Percentiles rank a stretch among this genome's conserved stretches.
Evolutionary conservation across 1,140 invertebrate species (phyloP).

Genomic region (Drosophila bocqueti): DNA sequence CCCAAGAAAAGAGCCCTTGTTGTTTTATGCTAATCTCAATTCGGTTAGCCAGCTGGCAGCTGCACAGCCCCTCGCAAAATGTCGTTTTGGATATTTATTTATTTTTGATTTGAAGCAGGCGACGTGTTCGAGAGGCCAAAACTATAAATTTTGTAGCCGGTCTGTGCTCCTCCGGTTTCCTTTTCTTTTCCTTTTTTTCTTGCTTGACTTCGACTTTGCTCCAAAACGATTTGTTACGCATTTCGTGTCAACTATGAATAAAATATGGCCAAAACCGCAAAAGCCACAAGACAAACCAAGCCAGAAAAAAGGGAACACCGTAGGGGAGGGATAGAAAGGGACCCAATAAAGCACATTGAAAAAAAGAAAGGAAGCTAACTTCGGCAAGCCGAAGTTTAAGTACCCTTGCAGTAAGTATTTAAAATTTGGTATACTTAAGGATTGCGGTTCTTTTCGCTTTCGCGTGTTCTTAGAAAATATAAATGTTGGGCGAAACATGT

Average conservation of each 20-base stretch:
- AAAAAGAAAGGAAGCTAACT: neutral
- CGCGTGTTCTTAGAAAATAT: no score
- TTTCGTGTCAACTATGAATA: constrained; percentile 83
- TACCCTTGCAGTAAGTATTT: no score
- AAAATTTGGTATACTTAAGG: no score
- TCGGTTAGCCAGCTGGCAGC: neutral
- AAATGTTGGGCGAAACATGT: no score
- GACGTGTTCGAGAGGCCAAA: constrained; percentile 58
- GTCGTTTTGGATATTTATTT: constrained; percentile 75
- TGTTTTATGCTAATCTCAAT: constrained; percentile 24
- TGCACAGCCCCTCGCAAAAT: constrained; percentile 22
- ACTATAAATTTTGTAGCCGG: constrained; percentile 75
- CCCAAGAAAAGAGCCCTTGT: neutral
- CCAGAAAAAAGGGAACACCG: constrained; percentile 16
- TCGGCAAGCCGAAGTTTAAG: no score
- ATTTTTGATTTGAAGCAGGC: constrained; percentile 73
- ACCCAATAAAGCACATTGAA: constrained; percentile 25
- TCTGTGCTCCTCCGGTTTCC: constrained; percentile 31
- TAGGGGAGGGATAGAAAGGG: constrained; percentile 1
- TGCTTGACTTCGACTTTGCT: constrained; percentile 22
- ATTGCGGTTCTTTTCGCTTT: no score
- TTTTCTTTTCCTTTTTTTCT: constrained; percentile 1
- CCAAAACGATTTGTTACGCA: constrained; percentile 80
- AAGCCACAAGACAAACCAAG: constrained; percentile 55
- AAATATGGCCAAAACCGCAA: constrained; percentile 74